Evolutionary conservation across 2,888 invertebrate species (phyloP), one percentile per base, ranked within the genome.

Genomic region (Harmothoe impar): DNA sequence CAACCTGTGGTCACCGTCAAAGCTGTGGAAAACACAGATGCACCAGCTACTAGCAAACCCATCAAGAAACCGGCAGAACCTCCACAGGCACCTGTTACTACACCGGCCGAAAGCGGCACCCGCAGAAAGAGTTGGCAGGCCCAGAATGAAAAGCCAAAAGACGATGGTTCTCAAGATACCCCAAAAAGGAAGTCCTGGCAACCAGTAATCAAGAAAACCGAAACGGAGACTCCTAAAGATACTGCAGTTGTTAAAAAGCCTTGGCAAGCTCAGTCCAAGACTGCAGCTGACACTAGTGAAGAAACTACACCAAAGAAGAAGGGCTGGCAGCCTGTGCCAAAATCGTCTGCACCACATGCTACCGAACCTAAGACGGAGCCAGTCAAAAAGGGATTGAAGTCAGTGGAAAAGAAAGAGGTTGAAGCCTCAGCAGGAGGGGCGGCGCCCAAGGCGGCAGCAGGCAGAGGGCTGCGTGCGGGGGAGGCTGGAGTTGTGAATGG

Each of bases 91-190:
- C 12, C n/a, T 5, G 23, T 1, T 0, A 81, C 10, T 20, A 33
- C 7, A 25, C 33, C 43, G 7, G 23, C 81, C 0, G 35, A 81
- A 12, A 17, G 7, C 0, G 81, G 15, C 1, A 20, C 81, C 17
- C 33, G 81, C 15, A 81, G 81, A 23, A 81, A 81, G 81, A 81
- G 81, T 35, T 81, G 81, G 81, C 81, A 81, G n/a, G 81, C 35
- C 0, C 43, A 33, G 31, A 35, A 0, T 35, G 81, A 81, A 23
- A 81, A 43, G 5, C 7, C 81, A 10, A 81, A 23, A 20, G 81
- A 77, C 17, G 62, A n/a, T 5, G 25, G n/a, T 77, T 15, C 77
- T 77, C n/a, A 15, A 5, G 31, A 31, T 7, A 77, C 77, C 1
- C 25, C 25, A 29, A 31, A 31, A 15, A 77, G 31, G 31, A 77